Conservation (phyloP, 2,797 vertebrate species). For the Hemitrygon akajei region DNA sequence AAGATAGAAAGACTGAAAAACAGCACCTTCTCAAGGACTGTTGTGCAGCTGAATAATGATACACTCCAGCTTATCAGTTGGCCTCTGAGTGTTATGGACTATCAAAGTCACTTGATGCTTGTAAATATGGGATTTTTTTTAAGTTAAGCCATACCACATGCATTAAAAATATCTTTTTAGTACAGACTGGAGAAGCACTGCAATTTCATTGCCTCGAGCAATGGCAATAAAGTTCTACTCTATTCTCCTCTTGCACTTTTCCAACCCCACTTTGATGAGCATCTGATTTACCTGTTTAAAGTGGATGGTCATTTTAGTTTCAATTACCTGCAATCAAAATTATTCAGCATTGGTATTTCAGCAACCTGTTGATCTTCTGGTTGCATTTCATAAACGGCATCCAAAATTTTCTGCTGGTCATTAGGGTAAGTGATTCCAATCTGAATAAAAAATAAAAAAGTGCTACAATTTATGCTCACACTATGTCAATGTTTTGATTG, state of each 20-base stretch:
- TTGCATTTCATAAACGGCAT: slow-evolving; percentile 66
- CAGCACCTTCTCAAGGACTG: no score
- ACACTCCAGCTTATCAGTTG: no score
- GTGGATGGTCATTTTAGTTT: slow-evolving; percentile 20
- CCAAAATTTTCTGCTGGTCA: slow-evolving; percentile 74
- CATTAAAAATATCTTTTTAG: no score
- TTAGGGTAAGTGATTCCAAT: slow-evolving; percentile 65
- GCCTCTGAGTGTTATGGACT: no score
- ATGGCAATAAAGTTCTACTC: no score
- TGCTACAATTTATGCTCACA: neutral
- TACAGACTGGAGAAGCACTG: no score
- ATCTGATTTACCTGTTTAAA: neutral
- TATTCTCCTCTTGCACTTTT: neutral
- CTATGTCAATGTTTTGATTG: neutral
- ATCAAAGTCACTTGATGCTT: no score
- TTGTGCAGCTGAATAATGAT: no score
- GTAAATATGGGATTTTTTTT: no score
- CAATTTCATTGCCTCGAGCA: no score
- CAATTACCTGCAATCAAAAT: slow-evolving; percentile 69
- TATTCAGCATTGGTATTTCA: slow-evolving; percentile 56
- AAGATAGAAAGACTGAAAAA: no score
- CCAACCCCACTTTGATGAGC: neutral
- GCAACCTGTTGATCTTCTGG: slow-evolving; percentile 67
- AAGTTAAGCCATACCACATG: no score
- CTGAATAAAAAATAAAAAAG: slow-evolving; percentile 52